A percentile compares a stretch with the other conserved stretches of the same genome.
These are phyloP conservation scores for Leuciscus idus DNA, from an alignment of 2,113 vertebrate genomes.

Conservation along the genomic window DNA sequence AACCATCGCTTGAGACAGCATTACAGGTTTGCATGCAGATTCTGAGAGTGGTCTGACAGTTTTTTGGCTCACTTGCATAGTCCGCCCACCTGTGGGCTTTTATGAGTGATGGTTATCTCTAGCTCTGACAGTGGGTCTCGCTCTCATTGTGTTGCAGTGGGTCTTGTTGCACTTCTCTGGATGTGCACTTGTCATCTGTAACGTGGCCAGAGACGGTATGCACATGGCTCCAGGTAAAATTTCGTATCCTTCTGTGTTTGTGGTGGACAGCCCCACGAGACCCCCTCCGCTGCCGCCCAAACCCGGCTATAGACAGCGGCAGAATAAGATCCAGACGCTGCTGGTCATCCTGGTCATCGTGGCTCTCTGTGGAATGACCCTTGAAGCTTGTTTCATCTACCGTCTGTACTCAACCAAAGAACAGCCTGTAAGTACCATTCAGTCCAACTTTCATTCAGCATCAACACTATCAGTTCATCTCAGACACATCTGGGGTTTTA, in stretches of 20 bases:
- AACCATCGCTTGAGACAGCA: background rate
- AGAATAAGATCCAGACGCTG: conserved; percentile 43
- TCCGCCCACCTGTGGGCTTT: conserved; percentile 21
- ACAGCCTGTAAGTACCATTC: conserved; percentile 57
- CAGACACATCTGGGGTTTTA: too few relatives aligned
- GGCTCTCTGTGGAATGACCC: conserved; percentile 63
- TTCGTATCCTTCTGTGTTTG: conserved; percentile 68
- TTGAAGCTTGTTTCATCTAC: conserved; percentile 81
- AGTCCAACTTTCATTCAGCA: conserved; percentile 4
- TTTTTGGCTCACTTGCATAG: background rate
- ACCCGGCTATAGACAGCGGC: background rate
- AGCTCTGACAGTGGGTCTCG: background rate
- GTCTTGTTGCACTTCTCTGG: conserved; percentile 12
- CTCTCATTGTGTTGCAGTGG: background rate
- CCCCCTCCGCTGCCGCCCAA: conserved; percentile 65
- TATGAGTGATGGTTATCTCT: background rate
- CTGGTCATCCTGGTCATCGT: conserved; percentile 73
- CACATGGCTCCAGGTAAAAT: conserved; percentile 59
- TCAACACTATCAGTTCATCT: background rate
- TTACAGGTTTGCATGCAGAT: background rate
- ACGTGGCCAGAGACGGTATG: background rate
- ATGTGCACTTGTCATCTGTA: conserved; percentile 11
- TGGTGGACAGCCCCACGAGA: conserved; percentile 71
- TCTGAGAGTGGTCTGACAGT: background rate
- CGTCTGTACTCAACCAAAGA: conserved; percentile 52